Base-by-base conservation (phyloP, 2,888 invertebrate genomes). In the Chrysolina haemoptera region DNA sequence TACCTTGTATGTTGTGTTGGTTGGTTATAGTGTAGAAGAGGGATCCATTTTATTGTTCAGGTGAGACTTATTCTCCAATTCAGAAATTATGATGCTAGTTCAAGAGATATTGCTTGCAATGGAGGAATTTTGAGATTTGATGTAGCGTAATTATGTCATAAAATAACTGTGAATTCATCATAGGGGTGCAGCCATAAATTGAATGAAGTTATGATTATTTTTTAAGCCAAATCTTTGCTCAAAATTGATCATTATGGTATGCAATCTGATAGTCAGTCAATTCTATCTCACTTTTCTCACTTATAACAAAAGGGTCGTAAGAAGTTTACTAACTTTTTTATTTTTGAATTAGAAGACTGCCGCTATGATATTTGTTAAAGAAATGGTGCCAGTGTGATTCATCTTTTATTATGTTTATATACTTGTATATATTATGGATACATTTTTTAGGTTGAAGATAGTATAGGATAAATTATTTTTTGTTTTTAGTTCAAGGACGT, bases 351-450 rank as follows among this genome's bases (percentile, higher is more conserved):
- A 41, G 12, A 35, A 27, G 22, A 27, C 59, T 59, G 59, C 16
- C 59, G n/a, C 27, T 59, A 59, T 59, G 59, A 46, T 65, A 65
- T 65, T 65, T 46, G 20, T 65, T n/a, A 43, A 65, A 20, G 18
- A 59, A 27, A 65, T 65, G 3, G 18, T 67, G 53, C 43, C 53
- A 55, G 67, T 40, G 40, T 67, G 18, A 53, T 50, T 50, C 14
- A 50, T 16, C 27, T 50, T 67, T 41, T 53, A 40, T 67, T 53
- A 8, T 53, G 67, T 67, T 53, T 35, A 16, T 53, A 53, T 59
- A 67, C 14, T 67, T 67, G 67, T 67, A 67, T 53, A 67, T 66
- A 66, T 50, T 53, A 53, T 53, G 53, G 20, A 35, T 48, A 50
- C 12, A 43, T 64, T 18, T 43, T 46, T 55, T 20, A 14, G 9